These are phyloP conservation scores for Poeciliopsis turrubarensis DNA, from an alignment of 2,113 vertebrate genomes.

Conservation along the genomic window DNA sequence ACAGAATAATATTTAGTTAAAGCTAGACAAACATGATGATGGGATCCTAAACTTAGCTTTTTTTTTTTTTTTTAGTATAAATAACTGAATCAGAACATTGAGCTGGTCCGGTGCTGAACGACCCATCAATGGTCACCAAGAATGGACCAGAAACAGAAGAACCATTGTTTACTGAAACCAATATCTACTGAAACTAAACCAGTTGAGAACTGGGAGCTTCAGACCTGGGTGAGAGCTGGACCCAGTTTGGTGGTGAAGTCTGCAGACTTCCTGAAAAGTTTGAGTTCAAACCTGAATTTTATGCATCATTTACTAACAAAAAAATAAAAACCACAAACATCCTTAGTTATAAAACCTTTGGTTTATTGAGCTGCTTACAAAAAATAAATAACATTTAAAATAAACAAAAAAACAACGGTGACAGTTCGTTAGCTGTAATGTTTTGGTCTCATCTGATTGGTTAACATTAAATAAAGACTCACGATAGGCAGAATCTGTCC, in stretches of 20 bases:
- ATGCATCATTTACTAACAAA: neutral
- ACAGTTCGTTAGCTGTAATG: neutral
- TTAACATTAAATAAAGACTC: neutral
- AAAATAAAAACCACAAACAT: neutral
- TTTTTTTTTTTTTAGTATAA: too few species aligned
- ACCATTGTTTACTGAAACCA: neutral
- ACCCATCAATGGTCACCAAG: too few species aligned
- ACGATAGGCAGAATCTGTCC: neutral
- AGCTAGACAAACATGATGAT: too few species aligned
- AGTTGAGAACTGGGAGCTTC: too few species aligned
- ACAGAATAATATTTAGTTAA: too few species aligned
- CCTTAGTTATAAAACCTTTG: neutral
- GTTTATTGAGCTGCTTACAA: constrained; percentile 1
- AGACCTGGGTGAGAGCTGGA: neutral
- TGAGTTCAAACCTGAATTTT: neutral
- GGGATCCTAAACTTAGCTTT: too few species aligned
- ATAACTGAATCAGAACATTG: too few species aligned
- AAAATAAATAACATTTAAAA: neutral
- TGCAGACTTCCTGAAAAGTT: too few species aligned
- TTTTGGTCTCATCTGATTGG: neutral
- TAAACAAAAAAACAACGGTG: neutral
- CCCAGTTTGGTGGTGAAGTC: neutral
- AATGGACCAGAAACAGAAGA: neutral
- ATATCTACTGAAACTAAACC: too few species aligned
- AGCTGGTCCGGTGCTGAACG: too few species aligned